phyloP scores from a whole-genome alignment of 2,113 vertebrate genomes.

The Pelusios castaneus region DNA sequence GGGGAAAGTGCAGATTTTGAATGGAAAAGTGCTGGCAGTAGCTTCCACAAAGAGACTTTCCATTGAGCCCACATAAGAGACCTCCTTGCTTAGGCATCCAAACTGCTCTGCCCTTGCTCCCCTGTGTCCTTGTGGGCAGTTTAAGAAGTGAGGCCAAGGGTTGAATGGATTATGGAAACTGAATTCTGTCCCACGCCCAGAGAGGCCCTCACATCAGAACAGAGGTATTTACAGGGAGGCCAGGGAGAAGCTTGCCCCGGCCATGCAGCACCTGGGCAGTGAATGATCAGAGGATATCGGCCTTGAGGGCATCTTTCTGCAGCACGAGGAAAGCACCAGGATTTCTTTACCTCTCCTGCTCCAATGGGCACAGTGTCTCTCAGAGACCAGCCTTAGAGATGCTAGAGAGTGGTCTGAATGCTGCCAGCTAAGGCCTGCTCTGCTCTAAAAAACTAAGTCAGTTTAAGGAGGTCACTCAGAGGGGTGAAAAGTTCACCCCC shows the following conservation, averaged over 20 bases:
- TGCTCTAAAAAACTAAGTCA: not conserved
- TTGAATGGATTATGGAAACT: not conserved
- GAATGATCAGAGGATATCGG: accelerated
- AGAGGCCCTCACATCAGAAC: not conserved
- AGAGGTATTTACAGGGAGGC: accelerated
- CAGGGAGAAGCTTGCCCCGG: not conserved
- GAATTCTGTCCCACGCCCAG: not conserved
- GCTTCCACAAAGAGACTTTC: not conserved
- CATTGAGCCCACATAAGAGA: not conserved
- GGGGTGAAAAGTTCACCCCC: not conserved
- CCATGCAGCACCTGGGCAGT: not conserved
- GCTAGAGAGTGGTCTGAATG: not conserved
- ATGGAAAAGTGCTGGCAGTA: not conserved
- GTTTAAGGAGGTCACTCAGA: not conserved
- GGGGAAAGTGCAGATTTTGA: not conserved
- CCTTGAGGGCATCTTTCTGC: not conserved
- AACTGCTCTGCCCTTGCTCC: not conserved
- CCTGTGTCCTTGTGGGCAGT: not conserved
- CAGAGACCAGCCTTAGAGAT: not conserved
- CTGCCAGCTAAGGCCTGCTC: not conserved
- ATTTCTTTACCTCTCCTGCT: not conserved
- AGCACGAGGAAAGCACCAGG: not conserved
- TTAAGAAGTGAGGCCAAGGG: not conserved
- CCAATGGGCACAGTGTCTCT: accelerated
- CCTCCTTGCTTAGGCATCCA: not conserved